Percentiles rank a stretch among this genome's conserved stretches.
Evolutionary conservation across 2,888 invertebrate genomes (phyloP).

Genomic region (Prosopocoilus inquinatus): DNA sequence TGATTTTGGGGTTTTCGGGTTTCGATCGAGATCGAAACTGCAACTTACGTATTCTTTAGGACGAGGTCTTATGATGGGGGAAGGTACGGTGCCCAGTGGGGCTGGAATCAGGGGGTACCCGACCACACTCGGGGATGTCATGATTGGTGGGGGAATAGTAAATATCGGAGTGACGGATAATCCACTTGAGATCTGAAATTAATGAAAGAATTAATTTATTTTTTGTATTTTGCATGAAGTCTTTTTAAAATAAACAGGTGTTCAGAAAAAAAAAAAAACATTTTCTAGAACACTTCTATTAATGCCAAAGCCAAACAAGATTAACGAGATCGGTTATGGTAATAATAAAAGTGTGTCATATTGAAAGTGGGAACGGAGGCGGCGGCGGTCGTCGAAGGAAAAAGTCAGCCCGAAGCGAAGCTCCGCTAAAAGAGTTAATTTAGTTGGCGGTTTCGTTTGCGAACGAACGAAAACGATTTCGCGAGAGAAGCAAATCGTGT

Average conservation of each 20-base stretch:
- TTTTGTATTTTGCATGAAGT: too few species aligned
- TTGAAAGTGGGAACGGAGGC: slow-evolving; percentile 22
- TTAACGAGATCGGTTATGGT: too few species aligned
- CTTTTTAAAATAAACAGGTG: too few species aligned
- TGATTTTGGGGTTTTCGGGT: not conserved
- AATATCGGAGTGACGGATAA: slow-evolving; percentile 39
- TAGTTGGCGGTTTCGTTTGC: too few species aligned
- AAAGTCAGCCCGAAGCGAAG: slow-evolving; percentile 42
- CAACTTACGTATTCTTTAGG: slow-evolving; percentile 17
- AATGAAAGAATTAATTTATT: not conserved
- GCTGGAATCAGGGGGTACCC: slow-evolving; percentile 46
- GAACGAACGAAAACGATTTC: too few species aligned
- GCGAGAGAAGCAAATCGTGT: too few species aligned
- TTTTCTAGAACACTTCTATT: too few species aligned
- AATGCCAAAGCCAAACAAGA: too few species aligned
- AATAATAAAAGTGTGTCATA: slow-evolving; percentile 21
- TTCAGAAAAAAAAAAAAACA: too few species aligned
- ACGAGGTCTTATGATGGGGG: slow-evolving; percentile 40
- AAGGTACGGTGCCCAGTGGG: slow-evolving; percentile 44
- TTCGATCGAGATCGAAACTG: not conserved
- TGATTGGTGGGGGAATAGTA: slow-evolving; percentile 38
- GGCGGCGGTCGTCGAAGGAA: slow-evolving; percentile 42
- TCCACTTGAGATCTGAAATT: slow-evolving; percentile 37
- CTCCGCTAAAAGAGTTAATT: too few species aligned
- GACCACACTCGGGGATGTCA: slow-evolving; percentile 27